Evolutionary conservation across 2,888 invertebrate genomes (phyloP), one percentile per base, ranked within the genome.

Genomic region (Plusia festucae): DNA sequence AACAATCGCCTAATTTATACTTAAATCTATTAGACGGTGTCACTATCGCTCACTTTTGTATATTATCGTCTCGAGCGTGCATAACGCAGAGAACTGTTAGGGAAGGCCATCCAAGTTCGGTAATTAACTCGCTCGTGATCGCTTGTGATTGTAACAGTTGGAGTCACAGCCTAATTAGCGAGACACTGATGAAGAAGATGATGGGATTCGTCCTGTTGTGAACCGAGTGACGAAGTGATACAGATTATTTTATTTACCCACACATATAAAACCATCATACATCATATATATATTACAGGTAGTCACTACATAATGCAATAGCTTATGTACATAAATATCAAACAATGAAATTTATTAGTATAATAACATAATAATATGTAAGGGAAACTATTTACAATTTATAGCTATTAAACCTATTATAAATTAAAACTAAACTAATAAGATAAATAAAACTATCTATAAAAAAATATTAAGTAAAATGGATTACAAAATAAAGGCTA

Each of bases 51-150:
- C 52, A 51, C 52, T 70, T 40, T 27, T 55, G 70, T 60, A 60
- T 54, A 75, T 64, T 51, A n/a, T n/a, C n/a, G 60, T 56, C 60
- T 53, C 57, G 65, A 60, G 13, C 51, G 44, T 32, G n/a, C 53
- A 11, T 24, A 7, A 8, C 53, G 16, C 32, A 7, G 11, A 32
- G 46, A 63, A 40, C 70, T 49, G 57, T 60, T 64, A 24, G 65
- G 53, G 32, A 20, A 58, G 44, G 58, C 54, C 58, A 67, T 60
- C 57, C 60, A 63, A 72, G 57, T 72, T 76, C 60, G 49, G 40
- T 67, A 65, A 55, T 56, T 61, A 71, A 78, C 69, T 80, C 63
- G 60, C 60, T 64, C 65, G 56, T 72, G 55, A 61, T 72, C 46
- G 56, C 57, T 60, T 20, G 27, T 30, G 60, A 67, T 58, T 63